Conservation (phyloP, 2,888 invertebrate genomes). For the Clistopyga incitator region DNA sequence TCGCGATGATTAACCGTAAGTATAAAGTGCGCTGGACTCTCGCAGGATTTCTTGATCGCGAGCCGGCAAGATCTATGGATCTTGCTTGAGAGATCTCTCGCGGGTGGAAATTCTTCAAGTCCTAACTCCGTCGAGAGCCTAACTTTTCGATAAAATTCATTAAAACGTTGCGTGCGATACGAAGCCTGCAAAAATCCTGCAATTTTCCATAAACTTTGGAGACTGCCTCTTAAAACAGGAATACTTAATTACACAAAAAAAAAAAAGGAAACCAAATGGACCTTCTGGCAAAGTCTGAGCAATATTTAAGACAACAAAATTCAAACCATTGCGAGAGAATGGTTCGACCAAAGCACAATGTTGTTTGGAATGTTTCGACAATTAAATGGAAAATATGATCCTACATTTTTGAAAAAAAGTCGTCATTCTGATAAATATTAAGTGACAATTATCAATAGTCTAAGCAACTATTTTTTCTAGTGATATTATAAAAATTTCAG, state of each 20-base stretch:
- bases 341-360: constrained; percentile 6
- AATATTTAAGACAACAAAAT: constrained; percentile 3
- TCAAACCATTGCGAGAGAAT: constrained; percentile 3
- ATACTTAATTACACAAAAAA: constrained; percentile 8
- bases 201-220: constrained; percentile 20
- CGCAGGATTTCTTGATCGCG: constrained; percentile 40
- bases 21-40: constrained; percentile 41
- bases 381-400: background rate
- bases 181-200: background rate
- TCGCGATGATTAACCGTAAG: constrained; percentile 47
- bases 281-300: constrained; percentile 32
- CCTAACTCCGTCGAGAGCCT: background rate
- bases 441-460: too few species aligned
- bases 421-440: too few species aligned
- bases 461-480: too few species aligned
- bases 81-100: constrained; percentile 32
- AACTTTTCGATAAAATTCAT: constrained; percentile 11
- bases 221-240: constrained; percentile 16
- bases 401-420: too few species aligned
- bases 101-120: constrained; percentile 29
- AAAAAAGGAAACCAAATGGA: constrained; percentile 4
- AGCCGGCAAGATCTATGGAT: constrained; percentile 35
- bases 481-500: too few species aligned
- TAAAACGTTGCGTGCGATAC: background rate
- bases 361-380: background rate